Evolutionary conservation across 30 jellyfish, hydroid and myxozoan genomes (phyloP), one percentile per base, ranked within the genome.

Genomic region (Chironex yamaguchii): DNA sequence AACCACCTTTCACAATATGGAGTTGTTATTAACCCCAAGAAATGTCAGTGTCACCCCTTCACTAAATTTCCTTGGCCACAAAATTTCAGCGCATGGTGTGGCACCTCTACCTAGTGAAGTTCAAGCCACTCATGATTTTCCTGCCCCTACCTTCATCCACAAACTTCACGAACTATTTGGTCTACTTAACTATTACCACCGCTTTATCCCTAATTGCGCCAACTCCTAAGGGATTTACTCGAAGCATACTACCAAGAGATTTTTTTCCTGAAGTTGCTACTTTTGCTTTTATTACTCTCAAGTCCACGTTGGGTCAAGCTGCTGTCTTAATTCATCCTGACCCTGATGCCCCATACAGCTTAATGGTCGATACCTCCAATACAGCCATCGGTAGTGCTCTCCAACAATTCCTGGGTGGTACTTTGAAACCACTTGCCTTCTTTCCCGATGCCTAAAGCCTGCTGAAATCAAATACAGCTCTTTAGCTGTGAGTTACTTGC

Each of bases 401-500:
- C 58, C 58, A 42, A 42, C 58, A 42, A 42, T 17, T 6, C 58
- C 9, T 17, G 9, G 58, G 17, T 42, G 9, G 58, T 42, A 9
- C 9, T 42, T 42, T 9, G 58, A 42, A 42, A 6, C 58, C 58
- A 42, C 9, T 42, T 17, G 9, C 58, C 58, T 42, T 42, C 58
- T 42, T 6, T 42, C 58, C 22, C 13, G n/a, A 26, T 23, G 20
- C 20, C 67, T 35, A n/a, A 71, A 69, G 34, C 71, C 83, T 28
- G 74, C 23, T n/a, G 83, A 31, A 21, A 26, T 23, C 29, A 64
- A 28, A 48, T 64, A 2, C 62, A 64, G 89, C 35, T 50, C 65
- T 51, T 76, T 76, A 34, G 89, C 9, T 72, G 32, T 51, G 63
- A 76, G 25, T 49, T 53, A 22, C 66, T 52, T 52, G 66, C 89